Evolutionary conservation across 2,888 invertebrate species (phyloP).

Genomic region (Dasysyrphus albostriatus): DNA sequence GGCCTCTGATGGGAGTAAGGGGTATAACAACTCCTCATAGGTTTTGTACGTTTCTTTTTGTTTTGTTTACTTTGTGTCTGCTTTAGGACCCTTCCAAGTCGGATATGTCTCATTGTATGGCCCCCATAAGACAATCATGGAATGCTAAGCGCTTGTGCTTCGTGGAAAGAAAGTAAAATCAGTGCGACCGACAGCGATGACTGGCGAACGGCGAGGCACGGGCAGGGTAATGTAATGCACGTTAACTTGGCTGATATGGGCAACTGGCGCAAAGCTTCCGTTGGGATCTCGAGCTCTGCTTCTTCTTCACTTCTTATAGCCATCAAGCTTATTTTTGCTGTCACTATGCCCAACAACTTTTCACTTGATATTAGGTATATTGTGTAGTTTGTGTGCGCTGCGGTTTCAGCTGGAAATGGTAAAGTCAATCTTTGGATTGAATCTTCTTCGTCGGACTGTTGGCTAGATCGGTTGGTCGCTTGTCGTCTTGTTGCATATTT

Average conservation of each 20-base stretch:
- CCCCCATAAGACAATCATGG: constrained; percentile 49
- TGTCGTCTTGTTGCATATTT: constrained; percentile 54
- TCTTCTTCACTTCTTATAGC: constrained; percentile 15
- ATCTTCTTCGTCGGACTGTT: constrained; percentile 67
- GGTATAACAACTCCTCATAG: neutral
- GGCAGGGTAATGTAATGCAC: constrained; percentile 68
- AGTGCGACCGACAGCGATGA: constrained; percentile 22
- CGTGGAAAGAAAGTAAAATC: constrained; percentile 75
- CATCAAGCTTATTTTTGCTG: constrained; percentile 45
- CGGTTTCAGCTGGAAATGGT: constrained; percentile 45
- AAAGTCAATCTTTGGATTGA: constrained; percentile 58
- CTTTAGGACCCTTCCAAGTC: constrained; percentile 57
- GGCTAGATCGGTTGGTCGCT: constrained; percentile 51
- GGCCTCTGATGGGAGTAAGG: neutral
- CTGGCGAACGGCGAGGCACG: constrained; percentile 8
- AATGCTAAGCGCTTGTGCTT: constrained; percentile 63
- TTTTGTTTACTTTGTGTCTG: constrained; percentile 64
- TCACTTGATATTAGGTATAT: constrained; percentile 43
- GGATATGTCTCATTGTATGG: constrained; percentile 48
- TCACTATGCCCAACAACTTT: constrained; percentile 47
- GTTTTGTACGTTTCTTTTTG: constrained; percentile 47
- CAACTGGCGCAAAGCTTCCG: constrained; percentile 75
- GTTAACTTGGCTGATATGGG: constrained; percentile 68
- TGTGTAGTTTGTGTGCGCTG: constrained; percentile 20
- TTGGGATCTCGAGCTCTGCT: constrained; percentile 51